Conservation (phyloP, 2,113 vertebrate species). For the Sitta europaea region DNA sequence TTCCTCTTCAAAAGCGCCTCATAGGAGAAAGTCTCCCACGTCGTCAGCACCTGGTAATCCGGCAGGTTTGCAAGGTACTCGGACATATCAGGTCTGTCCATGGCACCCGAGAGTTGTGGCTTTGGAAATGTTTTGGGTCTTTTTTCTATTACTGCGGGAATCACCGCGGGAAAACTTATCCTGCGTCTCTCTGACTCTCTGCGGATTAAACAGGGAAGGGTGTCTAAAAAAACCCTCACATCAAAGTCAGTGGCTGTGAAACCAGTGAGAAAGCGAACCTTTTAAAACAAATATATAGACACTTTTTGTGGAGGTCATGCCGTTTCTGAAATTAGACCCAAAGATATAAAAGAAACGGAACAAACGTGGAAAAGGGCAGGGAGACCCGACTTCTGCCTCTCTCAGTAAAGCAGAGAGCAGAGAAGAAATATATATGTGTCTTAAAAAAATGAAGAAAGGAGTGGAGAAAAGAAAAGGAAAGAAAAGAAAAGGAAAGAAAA, state of each 20-base stretch:
- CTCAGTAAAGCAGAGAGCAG: not conserved
- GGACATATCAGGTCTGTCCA: not conserved
- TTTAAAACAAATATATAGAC: not conserved
- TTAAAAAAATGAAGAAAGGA: too few species aligned
- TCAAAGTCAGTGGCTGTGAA: not conserved
- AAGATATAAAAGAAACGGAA: not conserved
- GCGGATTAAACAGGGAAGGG: not conserved
- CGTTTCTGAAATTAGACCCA: not conserved
- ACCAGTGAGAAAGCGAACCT: not conserved
- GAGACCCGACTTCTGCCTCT: not conserved
- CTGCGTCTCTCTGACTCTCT: not conserved
- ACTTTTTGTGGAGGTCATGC: fast-evolving
- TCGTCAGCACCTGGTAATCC: not conserved
- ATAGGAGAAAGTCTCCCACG: not conserved
- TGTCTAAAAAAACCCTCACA: not conserved
- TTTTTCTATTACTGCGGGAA: not conserved
- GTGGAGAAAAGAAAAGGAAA: too few species aligned
- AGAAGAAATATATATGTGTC: not conserved
- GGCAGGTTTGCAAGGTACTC: not conserved
- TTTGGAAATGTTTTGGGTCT: not conserved
- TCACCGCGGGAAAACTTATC: not conserved
- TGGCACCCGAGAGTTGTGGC: not conserved
- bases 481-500: too few species aligned
- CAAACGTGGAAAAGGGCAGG: not conserved
- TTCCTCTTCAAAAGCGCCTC: fast-evolving